A percentile compares a stretch with the other conserved stretches of the same genome.
These are phyloP conservation scores for Archegozetes longisetosus DNA, from an alignment of 1,140 invertebrate species.

Conservation along the genomic window DNA sequence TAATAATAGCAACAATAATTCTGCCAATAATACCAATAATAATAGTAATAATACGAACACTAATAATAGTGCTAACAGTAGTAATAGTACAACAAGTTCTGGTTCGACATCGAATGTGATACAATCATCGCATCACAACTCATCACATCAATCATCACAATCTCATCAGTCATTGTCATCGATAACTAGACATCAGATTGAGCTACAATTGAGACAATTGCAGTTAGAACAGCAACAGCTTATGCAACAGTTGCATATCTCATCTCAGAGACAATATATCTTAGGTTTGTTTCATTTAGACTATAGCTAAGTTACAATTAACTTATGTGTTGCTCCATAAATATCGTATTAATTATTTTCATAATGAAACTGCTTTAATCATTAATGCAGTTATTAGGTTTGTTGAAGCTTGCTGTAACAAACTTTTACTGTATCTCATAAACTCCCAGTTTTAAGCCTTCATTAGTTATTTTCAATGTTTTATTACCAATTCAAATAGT, in stretches of 20 bases:
- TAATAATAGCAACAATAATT: background rate
- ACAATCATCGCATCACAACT: background rate
- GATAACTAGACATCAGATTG: background rate
- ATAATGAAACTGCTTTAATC: background rate
- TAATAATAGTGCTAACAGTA: too few species aligned
- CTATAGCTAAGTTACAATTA: background rate
- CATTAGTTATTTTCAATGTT: background rate
- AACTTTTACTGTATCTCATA: background rate
- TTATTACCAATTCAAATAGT: too few species aligned
- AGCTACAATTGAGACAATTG: constrained; percentile 16
- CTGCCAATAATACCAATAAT: too few species aligned
- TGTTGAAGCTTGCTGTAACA: background rate
- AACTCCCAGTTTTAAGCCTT: constrained; percentile 15
- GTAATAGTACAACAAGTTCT: too few species aligned
- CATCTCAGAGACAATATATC: constrained; percentile 18
- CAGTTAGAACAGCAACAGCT: constrained; percentile 19
- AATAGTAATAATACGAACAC: too few species aligned
- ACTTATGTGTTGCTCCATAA: background rate
- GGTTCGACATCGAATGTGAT: too few species aligned
- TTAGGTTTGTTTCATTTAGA: background rate
- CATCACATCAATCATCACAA: background rate
- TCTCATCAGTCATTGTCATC: background rate
- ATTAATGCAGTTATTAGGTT: background rate
- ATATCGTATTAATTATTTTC: background rate
- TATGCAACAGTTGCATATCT: constrained; percentile 17